A percentile compares a stretch with the other conserved stretches of the same genome.
Evolutionary conservation across 2,797 vertebrate species (phyloP).

Genomic region (Hydrocynus forskahlii): DNA sequence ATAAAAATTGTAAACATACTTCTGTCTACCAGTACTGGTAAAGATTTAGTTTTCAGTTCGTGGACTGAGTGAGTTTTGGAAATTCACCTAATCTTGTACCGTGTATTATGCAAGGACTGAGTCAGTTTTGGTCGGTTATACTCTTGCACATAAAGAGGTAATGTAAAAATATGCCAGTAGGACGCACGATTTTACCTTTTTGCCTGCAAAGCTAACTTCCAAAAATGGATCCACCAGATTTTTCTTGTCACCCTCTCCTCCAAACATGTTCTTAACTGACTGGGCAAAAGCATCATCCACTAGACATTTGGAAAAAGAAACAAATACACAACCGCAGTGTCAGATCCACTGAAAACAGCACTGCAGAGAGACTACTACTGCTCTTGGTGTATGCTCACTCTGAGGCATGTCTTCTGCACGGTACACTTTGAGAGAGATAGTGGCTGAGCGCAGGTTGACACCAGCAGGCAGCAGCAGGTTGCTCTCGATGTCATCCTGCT

Average conservation of each 20-base stretch:
- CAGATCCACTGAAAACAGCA: not conserved
- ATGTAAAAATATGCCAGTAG: too few relatives aligned
- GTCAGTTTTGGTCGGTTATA: too few relatives aligned
- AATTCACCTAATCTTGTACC: too few relatives aligned
- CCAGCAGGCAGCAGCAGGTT: conserved; percentile 92
- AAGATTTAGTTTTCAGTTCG: too few relatives aligned
- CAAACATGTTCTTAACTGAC: conserved; percentile 86
- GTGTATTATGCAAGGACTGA: too few relatives aligned
- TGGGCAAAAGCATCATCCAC: conserved; percentile 89
- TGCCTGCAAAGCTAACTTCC: conserved; percentile 88
- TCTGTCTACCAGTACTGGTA: too few relatives aligned
- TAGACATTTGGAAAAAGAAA: conserved; percentile 55
- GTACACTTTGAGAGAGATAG: conserved; percentile 90
- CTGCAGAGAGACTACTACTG: not conserved
- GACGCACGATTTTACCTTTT: conserved; percentile 74
- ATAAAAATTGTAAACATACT: too few relatives aligned
- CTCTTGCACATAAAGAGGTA: too few relatives aligned
- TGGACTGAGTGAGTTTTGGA: too few relatives aligned
- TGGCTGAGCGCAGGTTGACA: conserved; percentile 85
- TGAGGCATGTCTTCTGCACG: conserved; percentile 96
- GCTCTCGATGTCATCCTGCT: conserved; percentile 91
- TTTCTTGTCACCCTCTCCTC: conserved; percentile 84
- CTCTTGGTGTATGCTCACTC: conserved; percentile 74
- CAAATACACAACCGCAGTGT: not conserved
- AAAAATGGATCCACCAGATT: conserved; percentile 89